Evolutionary conservation across 2,113 vertebrate genomes (phyloP).

Genomic region (Hylia prasina): DNA sequence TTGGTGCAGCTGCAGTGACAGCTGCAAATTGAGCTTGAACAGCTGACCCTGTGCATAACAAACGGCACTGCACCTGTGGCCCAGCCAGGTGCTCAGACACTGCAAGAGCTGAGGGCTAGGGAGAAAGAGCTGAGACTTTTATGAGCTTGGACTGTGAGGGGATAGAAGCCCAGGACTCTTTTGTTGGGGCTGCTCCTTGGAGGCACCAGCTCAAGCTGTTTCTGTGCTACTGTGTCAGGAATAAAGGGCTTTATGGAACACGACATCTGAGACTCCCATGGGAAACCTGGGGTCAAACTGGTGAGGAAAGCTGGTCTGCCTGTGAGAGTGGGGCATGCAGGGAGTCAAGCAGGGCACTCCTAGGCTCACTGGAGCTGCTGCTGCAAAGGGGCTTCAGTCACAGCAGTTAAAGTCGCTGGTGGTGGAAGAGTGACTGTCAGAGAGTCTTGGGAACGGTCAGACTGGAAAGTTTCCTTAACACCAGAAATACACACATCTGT

Average conservation of each 20-base stretch:
- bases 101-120: neutral
- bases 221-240: neutral
- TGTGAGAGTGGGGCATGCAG: neutral
- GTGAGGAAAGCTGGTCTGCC: neutral
- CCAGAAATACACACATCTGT: neutral
- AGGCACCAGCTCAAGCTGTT: neutral
- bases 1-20: neutral
- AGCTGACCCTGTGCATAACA: neutral
- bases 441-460: neutral
- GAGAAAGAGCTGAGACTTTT: neutral
- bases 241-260: neutral
- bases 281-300: neutral
- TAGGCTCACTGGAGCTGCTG: neutral
- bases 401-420: rapidly evolving
- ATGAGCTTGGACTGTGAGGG: neutral
- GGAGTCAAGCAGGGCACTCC: neutral
- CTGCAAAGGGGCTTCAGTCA: neutral
- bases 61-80: neutral
- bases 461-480: neutral
- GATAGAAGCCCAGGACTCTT: neutral
- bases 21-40: neutral
- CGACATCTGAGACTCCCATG: neutral
- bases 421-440: neutral
- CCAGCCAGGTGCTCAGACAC: neutral
- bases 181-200: neutral